phyloP scores from a whole-genome alignment of 2,113 vertebrate genomes.

The Chloroceryle aenea region DNA sequence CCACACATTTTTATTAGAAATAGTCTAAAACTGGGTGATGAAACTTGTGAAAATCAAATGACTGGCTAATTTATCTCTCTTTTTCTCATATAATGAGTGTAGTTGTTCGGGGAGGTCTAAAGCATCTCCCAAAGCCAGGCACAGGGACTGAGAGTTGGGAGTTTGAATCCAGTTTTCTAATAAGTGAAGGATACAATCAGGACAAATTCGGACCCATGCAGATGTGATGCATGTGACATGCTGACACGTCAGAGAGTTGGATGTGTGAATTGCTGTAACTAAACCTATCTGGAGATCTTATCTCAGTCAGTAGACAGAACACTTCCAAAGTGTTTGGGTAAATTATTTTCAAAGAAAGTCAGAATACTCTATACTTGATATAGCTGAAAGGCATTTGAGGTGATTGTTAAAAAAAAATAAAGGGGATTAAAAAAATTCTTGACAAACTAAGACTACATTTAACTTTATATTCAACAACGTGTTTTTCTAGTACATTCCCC shows the following conservation, averaged over 20 bases:
- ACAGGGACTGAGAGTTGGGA: accelerated
- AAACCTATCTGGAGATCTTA: neutral
- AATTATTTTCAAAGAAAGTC: neutral
- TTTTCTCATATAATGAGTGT: neutral
- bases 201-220: neutral
- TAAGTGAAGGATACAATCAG: neutral
- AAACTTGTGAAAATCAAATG: neutral
- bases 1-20: neutral
- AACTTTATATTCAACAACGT: neutral
- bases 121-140: neutral
- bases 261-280: neutral
- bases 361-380: neutral
- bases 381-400: neutral
- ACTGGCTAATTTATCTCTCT: neutral
- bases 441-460: neutral
- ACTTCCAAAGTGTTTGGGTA: neutral
- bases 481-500: constrained; percentile 10
- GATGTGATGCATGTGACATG: neutral
- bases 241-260: neutral
- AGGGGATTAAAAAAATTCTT: neutral
- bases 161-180: neutral
- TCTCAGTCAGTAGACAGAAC: neutral
- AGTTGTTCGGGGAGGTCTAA: neutral
- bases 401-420: neutral
- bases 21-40: neutral